Conservation (phyloP, 23 tunicate genomes). For the Halocynthia roretzi region DNA sequence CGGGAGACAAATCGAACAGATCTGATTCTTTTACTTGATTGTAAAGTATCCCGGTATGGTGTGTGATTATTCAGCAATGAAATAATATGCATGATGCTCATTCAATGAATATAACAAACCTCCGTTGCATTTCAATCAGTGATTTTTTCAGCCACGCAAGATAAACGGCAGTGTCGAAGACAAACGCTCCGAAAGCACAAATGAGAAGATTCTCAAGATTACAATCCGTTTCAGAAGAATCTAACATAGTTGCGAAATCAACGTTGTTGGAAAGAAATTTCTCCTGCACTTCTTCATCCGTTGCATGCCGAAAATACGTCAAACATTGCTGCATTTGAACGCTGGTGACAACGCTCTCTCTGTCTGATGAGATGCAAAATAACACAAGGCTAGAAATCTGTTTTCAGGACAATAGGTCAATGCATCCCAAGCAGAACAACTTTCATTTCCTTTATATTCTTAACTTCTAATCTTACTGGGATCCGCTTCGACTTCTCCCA, state of each 20-base stretch:
- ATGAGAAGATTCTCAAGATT: not conserved
- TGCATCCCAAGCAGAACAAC: too few relatives aligned
- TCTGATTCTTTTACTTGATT: not conserved
- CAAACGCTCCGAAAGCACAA: not conserved
- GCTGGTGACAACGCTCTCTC: not conserved
- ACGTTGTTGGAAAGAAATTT: not conserved
- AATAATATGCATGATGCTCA: not conserved
- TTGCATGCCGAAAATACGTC: not conserved
- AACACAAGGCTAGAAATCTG: not conserved
- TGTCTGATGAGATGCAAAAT: not conserved
- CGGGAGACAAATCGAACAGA: constrained; percentile 3
- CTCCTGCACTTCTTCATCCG: not conserved
- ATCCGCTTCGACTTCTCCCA: not conserved
- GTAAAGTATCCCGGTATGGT: not conserved
- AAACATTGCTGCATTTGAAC: not conserved
- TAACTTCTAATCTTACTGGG: not conserved
- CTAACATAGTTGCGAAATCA: not conserved
- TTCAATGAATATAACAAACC: not conserved
- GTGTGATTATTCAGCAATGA: not conserved
- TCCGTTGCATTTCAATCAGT: not conserved
- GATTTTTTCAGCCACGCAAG: constrained; percentile 1
- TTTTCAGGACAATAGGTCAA: not conserved
- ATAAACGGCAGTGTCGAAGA: not conserved
- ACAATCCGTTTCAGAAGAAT: not conserved
- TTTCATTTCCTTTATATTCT: not conserved